A percentile compares a stretch with the other conserved stretches of the same genome.
Conservation (phyloP, 2,797 vertebrate species). For the Pseudochirops cupreus region DNA sequence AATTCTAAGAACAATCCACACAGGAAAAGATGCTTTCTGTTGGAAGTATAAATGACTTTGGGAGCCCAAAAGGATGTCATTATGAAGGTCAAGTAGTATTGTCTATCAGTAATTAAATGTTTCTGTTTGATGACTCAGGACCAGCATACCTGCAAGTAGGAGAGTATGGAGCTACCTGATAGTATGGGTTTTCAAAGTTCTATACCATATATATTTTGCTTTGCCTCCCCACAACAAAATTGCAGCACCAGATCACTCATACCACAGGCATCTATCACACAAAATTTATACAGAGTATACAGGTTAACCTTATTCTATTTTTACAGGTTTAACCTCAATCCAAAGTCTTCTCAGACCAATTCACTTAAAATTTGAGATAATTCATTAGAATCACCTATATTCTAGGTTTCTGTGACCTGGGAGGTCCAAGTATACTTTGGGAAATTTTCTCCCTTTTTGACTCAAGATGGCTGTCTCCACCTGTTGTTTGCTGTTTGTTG, state of each 20-base stretch:
- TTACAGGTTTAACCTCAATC: constrained; percentile 29
- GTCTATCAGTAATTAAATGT: constrained; percentile 1
- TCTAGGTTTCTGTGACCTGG: neutral
- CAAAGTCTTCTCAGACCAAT: constrained; percentile 34
- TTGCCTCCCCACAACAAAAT: neutral
- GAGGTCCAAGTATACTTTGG: neutral
- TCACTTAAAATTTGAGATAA: constrained; percentile 63
- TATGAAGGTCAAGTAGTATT: neutral
- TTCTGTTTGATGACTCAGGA: neutral
- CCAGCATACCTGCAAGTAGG: neutral
- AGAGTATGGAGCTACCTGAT: neutral
- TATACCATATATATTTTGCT: neutral
- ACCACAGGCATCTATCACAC: neutral
- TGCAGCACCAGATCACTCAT: neutral
- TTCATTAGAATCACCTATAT: constrained; percentile 52
- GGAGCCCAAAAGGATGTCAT: neutral
- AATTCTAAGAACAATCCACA: neutral
- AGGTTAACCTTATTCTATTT: constrained; percentile 38
- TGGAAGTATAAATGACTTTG: neutral
- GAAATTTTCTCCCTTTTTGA: neutral
- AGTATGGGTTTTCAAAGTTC: neutral
- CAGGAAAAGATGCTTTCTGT: neutral
- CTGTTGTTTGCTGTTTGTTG: neutral
- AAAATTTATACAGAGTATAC: neutral
- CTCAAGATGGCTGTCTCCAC: neutral